These are phyloP conservation scores for Marronus borbonicus DNA, from an alignment of 2,888 invertebrate genomes.

Conservation along the genomic window DNA sequence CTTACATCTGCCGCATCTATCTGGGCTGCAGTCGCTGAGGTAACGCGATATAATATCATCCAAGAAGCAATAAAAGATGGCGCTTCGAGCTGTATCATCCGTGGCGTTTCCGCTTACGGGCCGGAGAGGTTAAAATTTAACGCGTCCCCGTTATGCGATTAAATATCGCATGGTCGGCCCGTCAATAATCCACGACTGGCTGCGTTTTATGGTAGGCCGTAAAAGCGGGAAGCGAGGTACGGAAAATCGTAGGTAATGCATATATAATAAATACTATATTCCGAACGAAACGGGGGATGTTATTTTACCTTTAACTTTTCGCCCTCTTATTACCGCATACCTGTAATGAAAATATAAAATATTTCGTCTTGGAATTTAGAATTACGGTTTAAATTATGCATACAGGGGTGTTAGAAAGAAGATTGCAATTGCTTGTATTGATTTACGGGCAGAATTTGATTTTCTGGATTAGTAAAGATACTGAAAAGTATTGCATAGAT, in stretches of 20 bases:
- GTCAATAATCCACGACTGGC: conserved; percentile 12
- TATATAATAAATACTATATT: neutral
- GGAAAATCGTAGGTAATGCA: no score
- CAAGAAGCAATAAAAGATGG: conserved; percentile 13
- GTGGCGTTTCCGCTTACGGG: neutral
- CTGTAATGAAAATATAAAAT: conserved; percentile 24
- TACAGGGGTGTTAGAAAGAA: no score
- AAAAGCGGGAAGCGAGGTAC: neutral
- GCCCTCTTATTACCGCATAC: no score
- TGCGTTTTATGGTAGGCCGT: conserved; percentile 14
- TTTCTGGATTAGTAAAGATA: no score
- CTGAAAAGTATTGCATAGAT: no score
- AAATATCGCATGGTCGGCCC: conserved; percentile 9
- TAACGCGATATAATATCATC: neutral
- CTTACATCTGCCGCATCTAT: neutral
- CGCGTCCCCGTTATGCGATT: conserved; percentile 5
- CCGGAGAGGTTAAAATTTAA: conserved; percentile 7
- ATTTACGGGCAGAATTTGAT: no score
- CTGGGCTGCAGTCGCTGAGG: neutral
- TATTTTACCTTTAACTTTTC: no score
- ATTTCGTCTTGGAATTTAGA: conserved; percentile 7
- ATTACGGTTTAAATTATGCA: no score
- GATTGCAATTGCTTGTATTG: no score
- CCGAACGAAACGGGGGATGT: no score
- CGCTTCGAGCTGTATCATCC: no score